Conservation (phyloP, 2,888 invertebrate genomes). For the Pandemis corylana region DNA sequence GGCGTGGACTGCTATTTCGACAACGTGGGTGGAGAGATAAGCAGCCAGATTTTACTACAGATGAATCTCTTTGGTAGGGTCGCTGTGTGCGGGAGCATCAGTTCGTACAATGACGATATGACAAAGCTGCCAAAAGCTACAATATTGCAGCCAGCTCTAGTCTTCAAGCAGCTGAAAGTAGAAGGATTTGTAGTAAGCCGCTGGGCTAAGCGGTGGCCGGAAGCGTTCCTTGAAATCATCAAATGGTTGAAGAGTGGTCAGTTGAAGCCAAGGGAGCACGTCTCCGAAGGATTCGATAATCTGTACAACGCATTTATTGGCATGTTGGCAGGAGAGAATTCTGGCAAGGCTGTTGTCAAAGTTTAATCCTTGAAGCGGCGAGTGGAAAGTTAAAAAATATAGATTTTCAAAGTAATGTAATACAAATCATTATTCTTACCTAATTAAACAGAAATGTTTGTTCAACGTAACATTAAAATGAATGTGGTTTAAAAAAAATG, state of each 20-base stretch:
- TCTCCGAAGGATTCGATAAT: constrained; percentile 87
- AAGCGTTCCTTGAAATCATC: constrained; percentile 81
- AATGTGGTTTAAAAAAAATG: too few relatives aligned
- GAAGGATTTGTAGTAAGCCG: constrained; percentile 80
- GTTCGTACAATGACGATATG: constrained; percentile 76
- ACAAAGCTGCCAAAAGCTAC: constrained; percentile 60
- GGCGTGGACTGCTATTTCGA: constrained; percentile 92
- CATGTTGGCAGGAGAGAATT: constrained; percentile 81
- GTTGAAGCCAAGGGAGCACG: constrained; percentile 85
- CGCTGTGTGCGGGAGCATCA: constrained; percentile 87
- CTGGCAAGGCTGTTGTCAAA: constrained; percentile 88
- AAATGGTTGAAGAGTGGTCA: constrained; percentile 85
- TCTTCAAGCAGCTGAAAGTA: constrained; percentile 81
- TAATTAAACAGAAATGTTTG: too few relatives aligned
- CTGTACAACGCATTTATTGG: constrained; percentile 13
- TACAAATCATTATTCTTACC: too few relatives aligned
- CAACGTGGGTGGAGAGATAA: constrained; percentile 89
- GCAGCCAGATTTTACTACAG: constrained; percentile 82
- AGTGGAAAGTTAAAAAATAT: too few relatives aligned
- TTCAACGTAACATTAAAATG: too few relatives aligned
- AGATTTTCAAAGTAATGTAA: background rate
- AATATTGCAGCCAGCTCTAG: constrained; percentile 77
- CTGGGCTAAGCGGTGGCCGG: constrained; percentile 78
- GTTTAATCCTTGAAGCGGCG: constrained; percentile 62
- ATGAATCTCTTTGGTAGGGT: constrained; percentile 87